These are phyloP conservation scores for Tor tambroides DNA, from an alignment of 2,113 vertebrate genomes.

Conservation along the genomic window DNA sequence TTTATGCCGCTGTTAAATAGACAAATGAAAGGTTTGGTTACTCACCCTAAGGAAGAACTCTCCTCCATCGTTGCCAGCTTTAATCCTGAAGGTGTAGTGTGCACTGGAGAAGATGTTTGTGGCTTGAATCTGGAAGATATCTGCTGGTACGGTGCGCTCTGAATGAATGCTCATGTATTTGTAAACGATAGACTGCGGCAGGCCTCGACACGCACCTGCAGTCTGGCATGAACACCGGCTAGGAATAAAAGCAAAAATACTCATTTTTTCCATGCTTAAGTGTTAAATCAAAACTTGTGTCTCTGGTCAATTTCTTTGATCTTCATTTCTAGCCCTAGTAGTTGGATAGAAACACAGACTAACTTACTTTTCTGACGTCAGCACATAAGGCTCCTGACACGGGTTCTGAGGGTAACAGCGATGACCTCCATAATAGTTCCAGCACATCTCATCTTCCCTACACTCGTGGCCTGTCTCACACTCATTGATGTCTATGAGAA, in stretches of 20 bases:
- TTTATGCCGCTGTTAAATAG: background rate
- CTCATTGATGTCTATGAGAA: slow-evolving; percentile 89
- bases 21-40: background rate
- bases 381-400: slow-evolving; percentile 90
- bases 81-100: slow-evolving; percentile 96
- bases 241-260: slow-evolving; percentile 34
- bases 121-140: slow-evolving; percentile 98
- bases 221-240: slow-evolving; percentile 91
- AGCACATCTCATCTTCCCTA: slow-evolving; percentile 92
- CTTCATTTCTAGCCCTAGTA: background rate
- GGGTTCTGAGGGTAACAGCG: slow-evolving; percentile 94
- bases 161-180: slow-evolving; percentile 98
- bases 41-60: slow-evolving; percentile 96
- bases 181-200: slow-evolving; percentile 91
- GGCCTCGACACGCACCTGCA: slow-evolving; percentile 80
- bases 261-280: background rate
- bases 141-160: slow-evolving; percentile 88
- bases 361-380: slow-evolving; percentile 91
- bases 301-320: background rate
- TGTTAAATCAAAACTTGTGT: background rate
- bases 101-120: slow-evolving; percentile 92
- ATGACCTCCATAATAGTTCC: slow-evolving; percentile 96
- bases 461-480: slow-evolving; percentile 90
- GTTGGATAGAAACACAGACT: background rate
- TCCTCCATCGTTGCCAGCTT: slow-evolving; percentile 91